Evolutionary conservation across 53 echinoderm and acorn worm genomes (phyloP), one percentile per base, ranked within the genome.

Genomic region (Astropecten irregularis): DNA sequence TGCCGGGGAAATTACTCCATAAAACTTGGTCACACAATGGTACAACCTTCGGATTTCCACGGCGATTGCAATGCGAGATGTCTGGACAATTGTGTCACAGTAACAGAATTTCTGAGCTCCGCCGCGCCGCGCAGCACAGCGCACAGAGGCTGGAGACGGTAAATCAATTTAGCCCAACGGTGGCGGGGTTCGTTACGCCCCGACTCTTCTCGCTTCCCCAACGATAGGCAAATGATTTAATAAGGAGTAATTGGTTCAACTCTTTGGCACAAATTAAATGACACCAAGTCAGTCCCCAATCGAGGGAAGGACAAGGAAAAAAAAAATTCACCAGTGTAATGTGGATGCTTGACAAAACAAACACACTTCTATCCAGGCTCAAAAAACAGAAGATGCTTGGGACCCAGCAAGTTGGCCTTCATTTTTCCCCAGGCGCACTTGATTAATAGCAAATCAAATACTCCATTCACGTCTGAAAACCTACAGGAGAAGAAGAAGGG

Each of bases 211-310:
- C 34, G 44, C 16, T 62, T 62, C 79, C 49, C 36, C 62, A 42
- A 36, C 42, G 19, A 59, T 44, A 62, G 61, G 60, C 48, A 79
- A 62, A 61, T 62, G 62, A 79, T 62, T 79, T 61, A 46, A 79
- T 79, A 60, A 79, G 47, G 62, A 25, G 31, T 62, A 79, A 79
- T 79, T 79, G 61, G 79, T 79, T 34, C 79, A 35, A 79, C 61
- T 79, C 79, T 44, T 68, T 49, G 79, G 42, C 19, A 31, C 62
- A 79, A 79, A 79, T 79, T 79, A 62, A 79, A 79, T 62, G 79
- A 79, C 79, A 79, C 48, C 44, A 14, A 79, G 79, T 79, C 79
- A 61, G 23, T 79, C 62, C 50, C 60, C 79, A 33, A 62, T 48
- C 14, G 62, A 21, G 63, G 63, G 76, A 58, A 23, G 70, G 37